Percentiles rank a stretch among this genome's conserved stretches.
Evolutionary conservation across 2,888 invertebrate species (phyloP).

Genomic region (Macrophya annulata): DNA sequence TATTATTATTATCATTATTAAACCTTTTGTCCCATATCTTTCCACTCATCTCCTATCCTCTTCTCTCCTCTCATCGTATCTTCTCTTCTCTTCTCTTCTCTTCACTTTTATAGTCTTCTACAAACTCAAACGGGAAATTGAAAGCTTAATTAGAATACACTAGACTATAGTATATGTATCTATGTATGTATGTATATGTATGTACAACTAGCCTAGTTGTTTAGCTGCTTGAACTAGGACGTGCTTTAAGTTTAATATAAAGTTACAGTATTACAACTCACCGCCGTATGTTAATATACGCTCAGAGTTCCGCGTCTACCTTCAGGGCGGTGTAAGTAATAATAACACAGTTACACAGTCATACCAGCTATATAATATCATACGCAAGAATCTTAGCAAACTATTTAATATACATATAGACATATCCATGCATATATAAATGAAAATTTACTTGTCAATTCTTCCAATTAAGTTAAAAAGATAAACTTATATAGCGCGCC

Average conservation of each 20-base stretch:
- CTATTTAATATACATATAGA: not conserved
- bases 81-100: slow-evolving; percentile 16
- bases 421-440: not conserved
- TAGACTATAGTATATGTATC: not conserved
- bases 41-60: not conserved
- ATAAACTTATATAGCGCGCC: too few species aligned
- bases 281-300: slow-evolving; percentile 3
- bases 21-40: not conserved
- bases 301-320: not conserved
- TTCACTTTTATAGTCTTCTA: not conserved
- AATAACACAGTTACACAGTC: not conserved
- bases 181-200: not conserved
- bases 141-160: slow-evolving; percentile 51
- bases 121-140: slow-evolving; percentile 37
- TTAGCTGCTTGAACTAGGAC: slow-evolving; percentile 33
- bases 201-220: slow-evolving; percentile 33
- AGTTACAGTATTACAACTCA: slow-evolving; percentile 15
- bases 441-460: not conserved
- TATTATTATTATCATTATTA: not conserved
- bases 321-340: not conserved
- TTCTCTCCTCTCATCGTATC: not conserved
- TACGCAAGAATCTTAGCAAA: not conserved
- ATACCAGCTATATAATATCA: not conserved
- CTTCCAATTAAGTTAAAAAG: too few species aligned
- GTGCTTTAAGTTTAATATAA: slow-evolving; percentile 40